Conservation (phyloP, 2,113 vertebrate genomes). For the Ptilorrhoa leucosticta region DNA sequence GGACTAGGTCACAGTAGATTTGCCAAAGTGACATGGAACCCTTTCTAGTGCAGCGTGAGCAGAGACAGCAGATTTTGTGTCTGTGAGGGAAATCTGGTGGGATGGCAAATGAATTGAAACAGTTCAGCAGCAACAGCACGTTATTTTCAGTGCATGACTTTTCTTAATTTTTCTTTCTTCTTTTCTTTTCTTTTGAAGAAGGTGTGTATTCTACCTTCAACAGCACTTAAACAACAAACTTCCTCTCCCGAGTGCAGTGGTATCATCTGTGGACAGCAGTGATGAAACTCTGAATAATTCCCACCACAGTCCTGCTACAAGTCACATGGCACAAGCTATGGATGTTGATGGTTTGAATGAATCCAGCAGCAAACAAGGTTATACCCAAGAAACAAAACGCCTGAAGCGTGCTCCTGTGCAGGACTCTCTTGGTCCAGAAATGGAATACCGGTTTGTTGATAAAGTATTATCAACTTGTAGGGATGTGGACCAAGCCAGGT, state of each 20-base stretch:
- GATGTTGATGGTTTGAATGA: constrained; percentile 83
- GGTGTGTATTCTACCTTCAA: constrained; percentile 87
- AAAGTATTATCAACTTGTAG: constrained; percentile 77
- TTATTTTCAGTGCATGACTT: not conserved
- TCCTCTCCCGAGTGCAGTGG: not conserved
- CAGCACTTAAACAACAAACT: constrained; percentile 78
- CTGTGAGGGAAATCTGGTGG: not conserved
- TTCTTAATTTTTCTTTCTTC: not conserved
- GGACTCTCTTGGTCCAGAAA: constrained; percentile 68
- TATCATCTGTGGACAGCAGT: constrained; percentile 35
- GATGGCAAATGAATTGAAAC: not conserved
- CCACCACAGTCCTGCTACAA: constrained; percentile 16
- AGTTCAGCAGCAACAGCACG: not conserved
- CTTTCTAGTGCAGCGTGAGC: not conserved
- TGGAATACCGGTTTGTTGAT: constrained; percentile 84
- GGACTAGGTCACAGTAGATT: not conserved
- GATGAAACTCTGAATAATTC: constrained; percentile 61
- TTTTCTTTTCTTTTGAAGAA: constrained; percentile 66
- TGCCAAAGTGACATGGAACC: not conserved
- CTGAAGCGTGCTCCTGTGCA: constrained; percentile 82
- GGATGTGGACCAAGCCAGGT: constrained; percentile 83
- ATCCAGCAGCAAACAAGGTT: constrained; percentile 74
- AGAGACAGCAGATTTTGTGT: not conserved
- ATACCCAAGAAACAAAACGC: constrained; percentile 87
- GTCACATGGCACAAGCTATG: constrained; percentile 77